Base-by-base conservation (phyloP, 2,797 vertebrate species). In the Alauda arvensis region DNA sequence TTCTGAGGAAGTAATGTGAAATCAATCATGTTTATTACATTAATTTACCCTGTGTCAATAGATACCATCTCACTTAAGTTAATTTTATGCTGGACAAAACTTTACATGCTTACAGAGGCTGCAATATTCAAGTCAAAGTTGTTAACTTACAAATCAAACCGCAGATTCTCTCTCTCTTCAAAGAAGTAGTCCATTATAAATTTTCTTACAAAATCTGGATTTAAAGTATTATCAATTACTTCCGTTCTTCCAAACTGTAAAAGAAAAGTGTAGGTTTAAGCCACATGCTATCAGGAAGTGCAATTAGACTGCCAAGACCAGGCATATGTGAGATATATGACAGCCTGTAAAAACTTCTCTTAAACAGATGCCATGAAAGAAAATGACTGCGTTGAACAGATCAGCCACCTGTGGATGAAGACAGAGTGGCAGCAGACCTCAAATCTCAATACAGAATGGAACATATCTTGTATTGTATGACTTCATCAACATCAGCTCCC, bases 141-240 rank as follows among this genome's bases (percentile, higher is more conserved):
- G 59, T 77, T 84, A 96, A 99, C 99, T 99, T 96, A 99, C 99
- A 99, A 97, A 96, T 99, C 99, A 97, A 99, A 99, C 70, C 98
- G 97, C 46, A 99, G 97, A 92, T 99, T 99, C 95, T 99, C 99
- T 83, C 98, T 98, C 94, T 99, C 99, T 96, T 99, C 99, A 93
- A 99, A 99, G 96, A 99, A 99, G 96, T 99, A 99, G 96, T 99
- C 99, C 97, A 99, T 96, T 94, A 99, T 98, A 96, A 99, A 99
- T 97, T 99, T 99, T 91, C 98, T 98, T 91, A 99, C 99, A 96
- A 99, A 99, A 93, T 99, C 99, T 46, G 99, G 99, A 94, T 99
- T 99, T 92, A 99, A 97, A 26, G 99, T 99, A 97, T 99, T 99
- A 97, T 99, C 99, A 52, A 99, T 99, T 87, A 99, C 98, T 97